These are phyloP conservation scores for Drosophila buzzatii DNA, from an alignment of 2,888 invertebrate genomes.

Conservation along the genomic window DNA sequence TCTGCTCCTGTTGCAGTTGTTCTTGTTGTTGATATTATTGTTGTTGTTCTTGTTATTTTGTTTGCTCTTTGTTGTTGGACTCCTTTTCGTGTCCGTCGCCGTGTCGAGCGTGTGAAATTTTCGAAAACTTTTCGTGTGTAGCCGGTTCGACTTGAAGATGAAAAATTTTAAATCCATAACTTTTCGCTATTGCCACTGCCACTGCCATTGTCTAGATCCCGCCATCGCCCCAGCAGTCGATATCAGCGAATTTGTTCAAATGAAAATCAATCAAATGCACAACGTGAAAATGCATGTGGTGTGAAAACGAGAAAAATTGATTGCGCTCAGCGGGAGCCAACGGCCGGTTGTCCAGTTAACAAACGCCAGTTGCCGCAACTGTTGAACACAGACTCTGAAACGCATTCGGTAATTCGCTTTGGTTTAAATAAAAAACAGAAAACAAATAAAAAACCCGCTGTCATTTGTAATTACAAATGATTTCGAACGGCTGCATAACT, in stretches of 20 bases:
- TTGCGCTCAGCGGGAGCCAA: constrained; percentile 58
- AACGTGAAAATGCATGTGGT: constrained; percentile 53
- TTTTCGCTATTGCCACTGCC: constrained; percentile 6
- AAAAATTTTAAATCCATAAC: constrained; percentile 21
- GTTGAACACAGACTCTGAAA: constrained; percentile 37
- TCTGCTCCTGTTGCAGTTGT: constrained; percentile 32
- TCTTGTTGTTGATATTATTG: constrained; percentile 16
- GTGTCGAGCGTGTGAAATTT: constrained; percentile 22
- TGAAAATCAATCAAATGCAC: constrained; percentile 72
- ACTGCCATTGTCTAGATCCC: constrained; percentile 8
- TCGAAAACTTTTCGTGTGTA: constrained; percentile 25
- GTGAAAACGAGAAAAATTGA: constrained; percentile 71
- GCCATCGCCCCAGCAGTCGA: not conserved
- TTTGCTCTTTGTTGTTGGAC: constrained; percentile 19
- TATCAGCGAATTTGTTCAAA: constrained; percentile 38
- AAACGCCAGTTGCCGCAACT: constrained; percentile 46
- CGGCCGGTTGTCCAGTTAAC: constrained; percentile 48
- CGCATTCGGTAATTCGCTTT: constrained; percentile 11
- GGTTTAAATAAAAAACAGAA: constrained; percentile 20
- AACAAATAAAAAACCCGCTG: constrained; percentile 36
- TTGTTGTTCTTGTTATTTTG: constrained; percentile 11
- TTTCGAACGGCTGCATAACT: constrained; percentile 26
- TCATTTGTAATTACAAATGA: constrained; percentile 71
- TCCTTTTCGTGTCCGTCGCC: constrained; percentile 17
- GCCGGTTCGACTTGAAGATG: constrained; percentile 28